Evolutionary conservation across 2,888 invertebrate species (phyloP), one percentile per base, ranked within the genome.

Genomic region (Ethmia dodecea): DNA sequence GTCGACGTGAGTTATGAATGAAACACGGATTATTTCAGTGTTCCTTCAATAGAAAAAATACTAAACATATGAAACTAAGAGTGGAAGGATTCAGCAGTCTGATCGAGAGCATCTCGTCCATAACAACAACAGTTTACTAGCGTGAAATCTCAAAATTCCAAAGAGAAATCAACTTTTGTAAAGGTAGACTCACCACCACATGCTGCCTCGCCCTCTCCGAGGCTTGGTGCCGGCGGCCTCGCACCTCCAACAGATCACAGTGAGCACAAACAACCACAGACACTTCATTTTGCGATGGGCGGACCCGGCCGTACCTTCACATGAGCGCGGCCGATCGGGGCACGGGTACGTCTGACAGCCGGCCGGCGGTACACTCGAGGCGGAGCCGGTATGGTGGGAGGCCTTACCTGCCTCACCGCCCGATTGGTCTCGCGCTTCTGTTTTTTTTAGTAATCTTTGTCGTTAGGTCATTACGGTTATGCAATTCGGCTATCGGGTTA

Each of bases 131-230:
- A n/a, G n/a, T n/a, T n/a, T n/a, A n/a, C n/a, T n/a, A n/a, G n/a
- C n/a, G n/a, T n/a, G n/a, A 26, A 26, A 15, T 8, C 6, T 10
- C 15, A 15, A 28, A 28, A 28, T 15, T 15, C 15, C 18, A 18
- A 30, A 30, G 30, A 30, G 8, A 12, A 20, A 10, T 8, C 13
- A n/a, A n/a, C n/a, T n/a, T n/a, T n/a, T 26, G 14, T 8, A 14
- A 13, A 15, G 31, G 9, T 14, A 31, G 15, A 89, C 95, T 89
- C 86, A 95, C 95, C 95, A 95, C 95, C 95, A 95, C 93, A 94
- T 95, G 59, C 94, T 94, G 72, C 95, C 95, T 65, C 94, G 90
- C 63, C 94, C 94, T 68, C 94, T 88, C 69, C 93, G 90, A 55
- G 89, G 88, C 66, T 92, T 92, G 66, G 88, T 90, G 53, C 71